These are phyloP conservation scores for Cladorhizidae sp. DNA, from an alignment of 37 sponge, comb jelly and placozoan species.

Conservation along the genomic window DNA sequence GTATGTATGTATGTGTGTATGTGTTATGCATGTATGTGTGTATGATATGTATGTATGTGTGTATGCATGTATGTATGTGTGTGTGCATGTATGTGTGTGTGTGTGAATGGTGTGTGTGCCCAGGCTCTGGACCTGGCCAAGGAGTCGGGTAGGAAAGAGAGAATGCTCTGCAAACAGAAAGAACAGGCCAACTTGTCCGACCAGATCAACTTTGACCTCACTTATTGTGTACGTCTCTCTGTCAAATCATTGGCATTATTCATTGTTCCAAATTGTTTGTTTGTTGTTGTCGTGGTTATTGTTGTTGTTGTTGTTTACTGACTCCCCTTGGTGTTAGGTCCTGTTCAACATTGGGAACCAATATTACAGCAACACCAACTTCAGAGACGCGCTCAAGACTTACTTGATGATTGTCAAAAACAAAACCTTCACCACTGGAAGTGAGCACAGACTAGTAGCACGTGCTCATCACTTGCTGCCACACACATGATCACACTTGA, in stretches of 20 bases:
- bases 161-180: constrained; percentile 82
- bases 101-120: no score
- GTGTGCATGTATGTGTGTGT: not conserved
- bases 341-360: constrained; percentile 92
- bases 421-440: constrained; percentile 90
- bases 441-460: constrained; percentile 8
- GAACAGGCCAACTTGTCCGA: constrained; percentile 74
- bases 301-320: not conserved
- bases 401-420: constrained; percentile 97
- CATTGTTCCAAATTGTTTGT: not conserved
- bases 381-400: constrained; percentile 88
- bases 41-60: no score
- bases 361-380: constrained; percentile 82
- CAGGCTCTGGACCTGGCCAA: constrained; percentile 96
- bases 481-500: not conserved
- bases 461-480: not conserved
- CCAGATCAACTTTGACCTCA: constrained; percentile 89
- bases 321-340: constrained; percentile 49
- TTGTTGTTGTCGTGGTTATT: not conserved
- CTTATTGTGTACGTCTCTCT: constrained; percentile 73
- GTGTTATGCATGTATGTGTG: not conserved
- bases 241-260: not conserved
- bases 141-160: constrained; percentile 91
- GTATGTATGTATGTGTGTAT: no score
- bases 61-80: not conserved